Evolutionary conservation across 2,888 invertebrate species (phyloP), one percentile per base, ranked within the genome.

Genomic region (Hydraecia micacea): DNA sequence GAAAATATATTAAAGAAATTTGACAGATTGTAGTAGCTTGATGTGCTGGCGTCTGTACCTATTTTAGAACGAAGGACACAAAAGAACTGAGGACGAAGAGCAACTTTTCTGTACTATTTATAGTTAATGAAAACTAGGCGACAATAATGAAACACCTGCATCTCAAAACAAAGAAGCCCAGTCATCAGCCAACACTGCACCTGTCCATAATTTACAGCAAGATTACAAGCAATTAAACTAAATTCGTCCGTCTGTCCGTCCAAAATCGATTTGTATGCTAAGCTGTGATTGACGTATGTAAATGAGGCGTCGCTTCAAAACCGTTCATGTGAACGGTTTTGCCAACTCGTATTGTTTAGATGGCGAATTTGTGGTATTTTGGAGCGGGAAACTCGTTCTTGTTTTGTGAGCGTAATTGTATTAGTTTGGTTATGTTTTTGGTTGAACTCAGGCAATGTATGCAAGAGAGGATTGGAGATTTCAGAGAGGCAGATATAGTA

Each of bases 191-290:
- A 4, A 28, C 18, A 39, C n/a, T 77, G 39, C 39, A 83, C 82
- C 78, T 85, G 77, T 60, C 28, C 58, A 85, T 77, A 85, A 83
- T 85, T 87, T 78, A 88, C 79, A 79, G 25, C 49, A 75, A 87
- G 85, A 87, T 88, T 87, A 87, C 87, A 85, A 65, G 79, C 83
- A 87, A 87, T 87, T 89, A 89, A 89, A 87, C 87, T 89, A 87
- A 87, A 87, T 86, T 87, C 77, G 83, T 87, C 81, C 69, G 66
- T 85, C 80, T 85, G 86, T 87, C 83, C 77, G 77, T 79, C 73
- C 67, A 73, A 86, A 86, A 87, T 88, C 89, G 88, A 87, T 87
- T 90, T 89, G 87, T 88, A 90, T 89, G 90, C 86, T 87, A 89
- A 88, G 90, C 85, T 83, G 82, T 88, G 89, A 88, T 90, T 87